Base-by-base conservation (phyloP, 2,888 invertebrate genomes). In the Diachrysia chrysitis region DNA sequence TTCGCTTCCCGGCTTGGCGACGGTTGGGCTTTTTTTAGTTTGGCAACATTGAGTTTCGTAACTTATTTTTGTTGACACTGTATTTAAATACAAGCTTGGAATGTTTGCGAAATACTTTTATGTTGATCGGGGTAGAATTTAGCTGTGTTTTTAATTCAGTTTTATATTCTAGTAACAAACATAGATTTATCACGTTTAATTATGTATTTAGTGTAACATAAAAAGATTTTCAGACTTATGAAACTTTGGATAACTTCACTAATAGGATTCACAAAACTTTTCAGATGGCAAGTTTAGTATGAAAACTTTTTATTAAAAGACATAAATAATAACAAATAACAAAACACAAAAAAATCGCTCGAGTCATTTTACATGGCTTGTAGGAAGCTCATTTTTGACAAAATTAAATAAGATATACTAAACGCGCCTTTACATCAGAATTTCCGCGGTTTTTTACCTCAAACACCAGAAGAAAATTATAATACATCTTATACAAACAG, bases 11-110 rank as follows among this genome's bases (percentile, higher is more conserved):
- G 37, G 51, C 14, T 35, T n/a, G 14, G 23, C 21, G 16, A 63
- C 21, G 10, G n/a, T 58, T 5, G 0, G 19, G 48, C 58, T 58
- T 58, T 62, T 64, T 70, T 58, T 48, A 10, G 17, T 29, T 42
- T 63, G 54, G 32, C 37, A 51, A 63, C 54, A 55, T 67, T 5
- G 46, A 9, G 9, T 57, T 66, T 65, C 65, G 6, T 56, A 21
- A 32, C 17, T 32, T 48, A 35, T 23, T 14, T 65, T 63, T 70
- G 65, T 51, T 58, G 64, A 46, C 37, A 35, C 19, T 55, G 32
- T 46, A 35, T 58, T 56, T 55, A 19, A 23, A 60, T 53, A 14
- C 17, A 53, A 58, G 21, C 7, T 5, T 2, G 17, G 9, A 59
- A 58, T 51, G 21, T 63, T 17, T n/a, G 21, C 2, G 1, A 10